These are phyloP conservation scores for Ursus arctos DNA, from an alignment of 2,113 vertebrate species.

Conservation along the genomic window DNA sequence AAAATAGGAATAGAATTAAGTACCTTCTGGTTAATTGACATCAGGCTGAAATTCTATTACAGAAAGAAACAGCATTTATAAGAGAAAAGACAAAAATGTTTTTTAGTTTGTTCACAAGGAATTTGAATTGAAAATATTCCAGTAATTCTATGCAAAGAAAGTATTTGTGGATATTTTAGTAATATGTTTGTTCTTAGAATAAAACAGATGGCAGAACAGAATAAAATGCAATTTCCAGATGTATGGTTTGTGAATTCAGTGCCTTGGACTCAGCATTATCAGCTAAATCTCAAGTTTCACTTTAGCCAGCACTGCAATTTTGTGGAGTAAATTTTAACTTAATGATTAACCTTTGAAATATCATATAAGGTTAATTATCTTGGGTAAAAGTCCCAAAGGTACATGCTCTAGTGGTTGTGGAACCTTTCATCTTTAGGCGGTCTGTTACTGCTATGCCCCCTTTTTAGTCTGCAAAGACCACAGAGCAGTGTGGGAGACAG, in stretches of 20 bases:
- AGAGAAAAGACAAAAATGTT: conserved; percentile 48
- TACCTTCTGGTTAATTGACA: conserved; percentile 45
- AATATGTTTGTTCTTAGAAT: conserved; percentile 39
- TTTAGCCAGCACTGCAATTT: neutral
- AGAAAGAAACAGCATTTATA: conserved; percentile 40
- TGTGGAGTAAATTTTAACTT: neutral
- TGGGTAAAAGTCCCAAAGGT: neutral
- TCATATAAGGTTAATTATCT: neutral
- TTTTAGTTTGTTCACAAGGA: conserved; percentile 62
- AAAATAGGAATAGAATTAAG: neutral
- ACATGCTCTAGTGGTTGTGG: rapidly evolving
- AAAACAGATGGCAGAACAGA: conserved; percentile 39
- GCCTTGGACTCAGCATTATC: neutral
- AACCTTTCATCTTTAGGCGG: no score
- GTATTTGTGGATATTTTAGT: conserved; percentile 19
- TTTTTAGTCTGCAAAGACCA: neutral
- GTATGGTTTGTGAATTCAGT: neutral
- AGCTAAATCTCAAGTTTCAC: neutral
- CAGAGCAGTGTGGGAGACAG: neutral
- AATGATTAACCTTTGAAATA: neutral
- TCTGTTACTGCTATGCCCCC: neutral
- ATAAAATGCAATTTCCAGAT: conserved; percentile 58
- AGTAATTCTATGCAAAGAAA: conserved; percentile 8
- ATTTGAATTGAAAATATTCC: conserved; percentile 42
- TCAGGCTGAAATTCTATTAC: conserved; percentile 54